Evolutionary conservation across 35 echinoderm and acorn worm genomes (phyloP).

Genomic region (Ophioderma brevispina): DNA sequence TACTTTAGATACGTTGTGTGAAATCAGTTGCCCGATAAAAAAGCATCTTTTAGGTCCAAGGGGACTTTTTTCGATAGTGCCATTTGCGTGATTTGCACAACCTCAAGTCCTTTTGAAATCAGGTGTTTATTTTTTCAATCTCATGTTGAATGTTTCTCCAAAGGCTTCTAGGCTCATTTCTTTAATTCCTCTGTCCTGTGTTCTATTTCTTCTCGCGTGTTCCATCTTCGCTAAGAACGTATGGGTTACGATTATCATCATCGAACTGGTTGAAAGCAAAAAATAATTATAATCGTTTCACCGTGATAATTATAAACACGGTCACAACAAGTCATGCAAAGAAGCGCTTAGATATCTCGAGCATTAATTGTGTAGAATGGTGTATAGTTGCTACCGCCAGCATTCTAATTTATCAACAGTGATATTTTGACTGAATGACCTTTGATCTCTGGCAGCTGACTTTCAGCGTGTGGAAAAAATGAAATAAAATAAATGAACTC

Average conservation of each 20-base stretch:
- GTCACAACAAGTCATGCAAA: too few species aligned
- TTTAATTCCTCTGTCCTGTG: not conserved
- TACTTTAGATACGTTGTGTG: not conserved
- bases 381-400: too few species aligned
- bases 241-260: not conserved
- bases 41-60: not conserved
- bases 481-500: too few species aligned
- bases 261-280: not conserved
- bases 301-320: too few species aligned
- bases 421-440: too few species aligned
- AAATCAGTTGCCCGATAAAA: not conserved
- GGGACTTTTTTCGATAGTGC: not conserved
- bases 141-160: not conserved
- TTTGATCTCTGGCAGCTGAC: too few species aligned
- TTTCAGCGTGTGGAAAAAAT: too few species aligned
- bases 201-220: not conserved
- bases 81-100: not conserved
- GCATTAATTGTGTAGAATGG: too few species aligned
- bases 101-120: not conserved
- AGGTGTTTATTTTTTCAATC: not conserved
- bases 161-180: not conserved
- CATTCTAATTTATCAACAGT: too few species aligned
- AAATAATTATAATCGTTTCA: too few species aligned
- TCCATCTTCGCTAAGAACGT: not conserved
- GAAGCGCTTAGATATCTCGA: too few species aligned